phyloP scores from a whole-genome alignment of 2,797 vertebrate species.

The Schizothorax lantsangensis region DNA sequence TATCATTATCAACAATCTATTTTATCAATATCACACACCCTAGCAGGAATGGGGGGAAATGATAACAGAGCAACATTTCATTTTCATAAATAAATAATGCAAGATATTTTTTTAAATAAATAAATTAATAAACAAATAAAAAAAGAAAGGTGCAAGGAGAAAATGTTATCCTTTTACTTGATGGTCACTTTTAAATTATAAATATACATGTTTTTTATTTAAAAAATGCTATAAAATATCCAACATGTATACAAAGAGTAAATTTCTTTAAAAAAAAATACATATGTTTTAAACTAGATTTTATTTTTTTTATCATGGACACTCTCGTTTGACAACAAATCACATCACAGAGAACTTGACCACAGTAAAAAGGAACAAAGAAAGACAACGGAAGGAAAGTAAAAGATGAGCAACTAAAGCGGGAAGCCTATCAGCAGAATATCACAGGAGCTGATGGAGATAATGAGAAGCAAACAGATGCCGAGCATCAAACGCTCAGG shows the following conservation, averaged over 20 bases:
- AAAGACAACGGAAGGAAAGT: slow-evolving; percentile 21
- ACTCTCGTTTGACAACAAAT: neutral
- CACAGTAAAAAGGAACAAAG: slow-evolving; percentile 11
- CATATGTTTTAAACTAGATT: neutral
- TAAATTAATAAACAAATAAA: neutral
- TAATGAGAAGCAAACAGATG: slow-evolving; percentile 59
- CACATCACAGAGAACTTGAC: neutral
- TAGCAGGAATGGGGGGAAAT: neutral
- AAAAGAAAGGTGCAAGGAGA: neutral
- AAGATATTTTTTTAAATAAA: neutral
- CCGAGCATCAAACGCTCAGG: slow-evolving; percentile 61
- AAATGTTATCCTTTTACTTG: neutral
- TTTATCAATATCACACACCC: neutral
- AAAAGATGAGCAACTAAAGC: slow-evolving; percentile 12
- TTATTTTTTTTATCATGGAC: neutral
- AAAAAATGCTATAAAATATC: neutral
- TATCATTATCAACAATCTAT: neutral
- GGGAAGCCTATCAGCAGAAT: slow-evolving; percentile 44
- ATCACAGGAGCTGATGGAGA: slow-evolving; percentile 54
- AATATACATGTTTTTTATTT: neutral
- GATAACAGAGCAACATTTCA: neutral
- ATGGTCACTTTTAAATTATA: neutral
- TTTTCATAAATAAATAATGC: neutral
- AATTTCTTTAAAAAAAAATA: neutral
- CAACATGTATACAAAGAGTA: neutral